These are phyloP conservation scores for Casuarius casuarius DNA, from an alignment of 2,113 vertebrate genomes.

Conservation along the genomic window DNA sequence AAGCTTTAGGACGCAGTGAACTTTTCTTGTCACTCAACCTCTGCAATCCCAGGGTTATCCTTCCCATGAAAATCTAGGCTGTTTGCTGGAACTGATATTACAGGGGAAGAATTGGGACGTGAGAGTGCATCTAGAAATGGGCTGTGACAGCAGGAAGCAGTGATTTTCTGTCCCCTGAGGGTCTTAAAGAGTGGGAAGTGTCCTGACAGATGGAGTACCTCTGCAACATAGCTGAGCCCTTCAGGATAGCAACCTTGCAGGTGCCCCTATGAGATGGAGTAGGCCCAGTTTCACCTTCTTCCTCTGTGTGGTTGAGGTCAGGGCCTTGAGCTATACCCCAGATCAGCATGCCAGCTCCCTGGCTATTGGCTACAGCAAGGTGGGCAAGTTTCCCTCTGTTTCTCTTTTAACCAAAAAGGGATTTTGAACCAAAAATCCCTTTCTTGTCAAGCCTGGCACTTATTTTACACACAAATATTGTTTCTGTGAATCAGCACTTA, in stretches of 20 bases:
- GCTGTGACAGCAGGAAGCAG: neutral
- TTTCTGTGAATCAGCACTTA: neutral
- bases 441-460: neutral
- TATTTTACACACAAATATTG: neutral
- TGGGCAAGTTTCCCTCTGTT: neutral
- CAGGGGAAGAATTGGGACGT: neutral
- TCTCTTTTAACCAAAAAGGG: neutral
- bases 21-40: neutral
- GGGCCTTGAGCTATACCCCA: neutral
- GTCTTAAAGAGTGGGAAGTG: neutral
- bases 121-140: neutral
- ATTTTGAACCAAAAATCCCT: neutral
- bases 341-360: no score
- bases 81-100: neutral
- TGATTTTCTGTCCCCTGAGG: neutral
- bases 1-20: neutral
- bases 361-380: neutral
- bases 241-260: neutral
- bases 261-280: fast-evolving
- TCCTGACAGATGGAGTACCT: neutral
- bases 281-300: neutral
- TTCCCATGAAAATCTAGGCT: neutral
- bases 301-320: neutral
- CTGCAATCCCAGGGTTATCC: neutral
- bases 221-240: fast-evolving